Conservation (phyloP, 2,797 vertebrate species). For the Molossus alvarezi region DNA sequence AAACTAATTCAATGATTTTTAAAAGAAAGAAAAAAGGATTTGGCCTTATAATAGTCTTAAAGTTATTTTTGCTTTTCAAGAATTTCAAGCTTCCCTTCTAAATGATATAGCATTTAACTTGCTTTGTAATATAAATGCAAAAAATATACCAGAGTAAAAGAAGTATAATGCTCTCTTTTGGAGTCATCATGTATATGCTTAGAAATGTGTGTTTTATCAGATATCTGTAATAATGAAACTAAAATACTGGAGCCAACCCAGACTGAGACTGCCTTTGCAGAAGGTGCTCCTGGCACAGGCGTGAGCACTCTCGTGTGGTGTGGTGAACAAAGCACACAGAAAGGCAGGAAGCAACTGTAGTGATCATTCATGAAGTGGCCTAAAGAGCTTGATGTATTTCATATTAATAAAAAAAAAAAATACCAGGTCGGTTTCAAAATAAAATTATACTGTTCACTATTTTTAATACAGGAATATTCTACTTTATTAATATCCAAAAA, state of each 20-base stretch:
- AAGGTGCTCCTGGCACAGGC: neutral
- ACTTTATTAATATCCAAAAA: neutral
- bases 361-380: constrained; percentile 24
- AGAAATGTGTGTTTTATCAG: constrained; percentile 33
- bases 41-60: neutral
- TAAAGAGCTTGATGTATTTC: neutral
- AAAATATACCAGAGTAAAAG: neutral
- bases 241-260: constrained; percentile 40
- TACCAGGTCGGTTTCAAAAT: constrained; percentile 42
- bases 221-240: constrained; percentile 3
- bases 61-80: constrained; percentile 47
- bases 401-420: constrained; percentile 6
- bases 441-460: neutral
- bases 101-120: neutral
- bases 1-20: constrained; percentile 6
- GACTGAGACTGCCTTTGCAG: neutral
- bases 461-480: constrained; percentile 40
- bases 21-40: neutral
- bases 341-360: neutral
- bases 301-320: neutral
- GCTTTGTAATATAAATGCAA: constrained; percentile 30
- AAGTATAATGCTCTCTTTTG: constrained; percentile 28
- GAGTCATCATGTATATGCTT: constrained; percentile 22
- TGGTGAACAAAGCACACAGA: constrained; percentile 25
- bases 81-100: neutral